Evolutionary conservation across 2,113 vertebrate genomes (phyloP).

Genomic region (Dipodomys merriami): DNA sequence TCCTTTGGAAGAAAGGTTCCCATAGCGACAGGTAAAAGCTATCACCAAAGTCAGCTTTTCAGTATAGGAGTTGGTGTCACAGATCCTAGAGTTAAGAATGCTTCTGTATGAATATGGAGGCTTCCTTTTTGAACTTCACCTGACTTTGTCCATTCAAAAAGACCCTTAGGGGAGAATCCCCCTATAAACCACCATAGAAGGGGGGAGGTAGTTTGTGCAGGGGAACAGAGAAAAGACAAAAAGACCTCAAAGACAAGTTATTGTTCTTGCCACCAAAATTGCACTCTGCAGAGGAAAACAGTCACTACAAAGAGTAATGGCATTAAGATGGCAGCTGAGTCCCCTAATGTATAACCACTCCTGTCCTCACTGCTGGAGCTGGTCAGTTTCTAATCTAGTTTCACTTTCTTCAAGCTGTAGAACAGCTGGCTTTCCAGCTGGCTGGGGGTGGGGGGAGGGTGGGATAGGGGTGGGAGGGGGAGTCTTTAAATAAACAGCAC

Average conservation of each 20-base stretch:
- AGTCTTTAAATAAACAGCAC: slow-evolving; percentile 79
- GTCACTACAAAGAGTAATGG: slow-evolving; percentile 44
- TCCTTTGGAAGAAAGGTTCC: slow-evolving; percentile 54
- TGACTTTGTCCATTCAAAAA: slow-evolving; percentile 67
- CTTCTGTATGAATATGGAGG: slow-evolving; percentile 56
- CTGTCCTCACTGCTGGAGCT: slow-evolving; percentile 13
- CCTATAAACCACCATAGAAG: background rate
- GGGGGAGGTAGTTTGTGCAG: background rate
- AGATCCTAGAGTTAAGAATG: slow-evolving; percentile 39
- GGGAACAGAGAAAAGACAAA: slow-evolving; percentile 26
- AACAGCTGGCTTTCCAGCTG: slow-evolving; percentile 82
- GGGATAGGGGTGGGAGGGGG: slow-evolving; percentile 37
- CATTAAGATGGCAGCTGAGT: background rate
- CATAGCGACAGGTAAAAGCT: slow-evolving; percentile 72
- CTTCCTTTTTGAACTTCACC: slow-evolving; percentile 64
- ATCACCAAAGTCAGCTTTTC: slow-evolving; percentile 58
- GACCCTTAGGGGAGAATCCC: slow-evolving; percentile 1
- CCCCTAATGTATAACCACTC: slow-evolving; percentile 16
- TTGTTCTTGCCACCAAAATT: background rate
- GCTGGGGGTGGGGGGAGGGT: slow-evolving; percentile 51
- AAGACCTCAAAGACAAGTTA: slow-evolving; percentile 36
- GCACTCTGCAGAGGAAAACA: slow-evolving; percentile 32
- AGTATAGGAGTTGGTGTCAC: background rate
- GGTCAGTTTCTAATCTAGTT: slow-evolving; percentile 77
- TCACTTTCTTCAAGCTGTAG: slow-evolving; percentile 75